Base-by-base conservation (phyloP, 2,888 invertebrate species). In the Scaptomyza cyrtandrae region DNA sequence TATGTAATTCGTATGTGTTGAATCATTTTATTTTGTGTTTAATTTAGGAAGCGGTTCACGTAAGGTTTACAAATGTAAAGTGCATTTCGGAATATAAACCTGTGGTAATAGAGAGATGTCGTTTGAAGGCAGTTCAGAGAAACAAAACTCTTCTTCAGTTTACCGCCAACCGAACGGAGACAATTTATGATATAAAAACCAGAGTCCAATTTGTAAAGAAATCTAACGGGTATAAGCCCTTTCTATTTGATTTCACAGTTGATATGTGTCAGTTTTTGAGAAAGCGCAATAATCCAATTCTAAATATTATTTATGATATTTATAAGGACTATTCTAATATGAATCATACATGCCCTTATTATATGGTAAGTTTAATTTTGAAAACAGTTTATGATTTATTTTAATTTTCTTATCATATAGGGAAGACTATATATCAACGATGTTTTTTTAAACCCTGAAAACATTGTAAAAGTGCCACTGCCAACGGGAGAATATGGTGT, bases 331-430 rank as follows among this genome's bases (percentile, higher is more conserved):
- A n/a, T 27, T 56, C 69, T 3, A 69, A 69, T 11, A 10, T 72
- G 0, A 72, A 65, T 11, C 69, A 69, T n/a, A 54, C 69, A 1
- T 72, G 72, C 27, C 71, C 71, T 1, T 65, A 19, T 1, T 65
- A 19, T 64, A 13, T 29, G 41, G 71, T 71, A 19, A 57, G 63
- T 48, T 10, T 7, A 2, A 10, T 7, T 2, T 33, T 3, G 6
- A 33, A 10, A n/a, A 29, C 2, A 10, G 16, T 6, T 5, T n/a
- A 33, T 27, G 2, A 19, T 7, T 2, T 29, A 29, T 37, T 56
- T 14, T 13, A 39, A 50, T 24, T 1, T 33, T 33, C 5, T 19
- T 0, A 37, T 54, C 54, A 10, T 7, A 29, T 11, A 68, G 63
- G 60, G 63, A 13, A 9, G 29, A 0, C 5, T 55, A 3, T 41